Base-by-base conservation (phyloP, 2,888 invertebrate genomes). In the Malthinus flaveolus region DNA sequence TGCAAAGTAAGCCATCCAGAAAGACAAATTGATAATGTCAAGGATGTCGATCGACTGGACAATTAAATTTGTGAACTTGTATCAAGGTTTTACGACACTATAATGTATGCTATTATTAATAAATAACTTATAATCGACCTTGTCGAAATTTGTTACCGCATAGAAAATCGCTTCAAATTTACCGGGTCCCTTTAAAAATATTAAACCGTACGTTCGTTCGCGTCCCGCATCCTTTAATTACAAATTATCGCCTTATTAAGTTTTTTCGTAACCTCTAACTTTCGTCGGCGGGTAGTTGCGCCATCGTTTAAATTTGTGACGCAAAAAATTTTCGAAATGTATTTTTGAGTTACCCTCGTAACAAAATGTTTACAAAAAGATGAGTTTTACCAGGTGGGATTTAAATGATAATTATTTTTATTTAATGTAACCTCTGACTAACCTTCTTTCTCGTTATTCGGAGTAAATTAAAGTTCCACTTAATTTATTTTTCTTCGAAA, bases 21-120 rank as follows among this genome's bases (percentile, higher is more conserved):
- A 67, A 54, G 58, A 63, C 56, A 65, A 54, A 64, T 66, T 62
- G 62, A 66, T 68, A 69, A 69, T 69, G 70, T 66, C 70, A 70
- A 67, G 70, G 70, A 57, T 63, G 42, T 54, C 50, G 49, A 31
- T 54, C 53, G 49, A 33, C 53, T 59, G 42, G 46, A 33, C 53
- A 36, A 57, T 50, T 46, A 59, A 49, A 49, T 36, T 49, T 32
- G 49, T 50, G 54, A 56, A 56, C 55, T 57, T 55, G 53, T 49
- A 51, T 53, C 63, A 63, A 60, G 63, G 63, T 57, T 60, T 39
- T 52, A 56, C 50, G 59, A 53, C 53, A 34, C 23, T 42, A 35
- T 47, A 32, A 46, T 45, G 36, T 55, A 37, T 34, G 33, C 13
- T 46, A 45, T 59, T 59, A 48, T 59, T 45, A 51, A 53, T 49